A percentile compares a stretch with the other conserved stretches of the same genome.
Evolutionary conservation across 2,797 vertebrate species (phyloP).

Genomic region (Artibeus lituratus): DNA sequence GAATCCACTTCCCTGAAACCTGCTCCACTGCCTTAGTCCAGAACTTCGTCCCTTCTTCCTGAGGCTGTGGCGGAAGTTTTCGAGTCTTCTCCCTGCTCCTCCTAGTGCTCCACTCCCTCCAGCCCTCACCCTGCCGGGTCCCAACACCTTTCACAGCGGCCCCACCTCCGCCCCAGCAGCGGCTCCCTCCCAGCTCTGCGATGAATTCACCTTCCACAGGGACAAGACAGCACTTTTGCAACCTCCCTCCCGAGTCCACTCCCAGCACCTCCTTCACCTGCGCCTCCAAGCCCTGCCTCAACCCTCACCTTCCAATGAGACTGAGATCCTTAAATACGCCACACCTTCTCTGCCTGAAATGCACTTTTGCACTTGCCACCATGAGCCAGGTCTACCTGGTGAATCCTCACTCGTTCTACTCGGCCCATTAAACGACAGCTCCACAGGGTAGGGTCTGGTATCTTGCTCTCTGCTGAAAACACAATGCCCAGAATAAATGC

Average conservation of each 20-base stretch:
- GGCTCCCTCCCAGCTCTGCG: not conserved
- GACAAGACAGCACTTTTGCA: not conserved
- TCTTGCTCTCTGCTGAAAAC: not conserved
- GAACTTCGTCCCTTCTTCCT: not conserved
- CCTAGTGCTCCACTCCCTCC: not conserved
- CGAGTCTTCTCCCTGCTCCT: not conserved
- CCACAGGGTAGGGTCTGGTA: rapidly evolving
- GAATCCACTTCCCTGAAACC: not conserved
- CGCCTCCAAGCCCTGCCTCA: not conserved
- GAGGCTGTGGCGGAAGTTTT: rapidly evolving
- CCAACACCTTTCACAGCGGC: not conserved
- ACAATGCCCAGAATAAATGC: not conserved
- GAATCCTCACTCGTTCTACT: not conserved
- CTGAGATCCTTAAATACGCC: not conserved
- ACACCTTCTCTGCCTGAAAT: not conserved
- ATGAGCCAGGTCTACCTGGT: not conserved
- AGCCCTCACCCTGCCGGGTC: not conserved
- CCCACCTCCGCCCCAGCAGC: rapidly evolving
- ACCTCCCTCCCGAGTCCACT: not conserved
- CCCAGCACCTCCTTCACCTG: not conserved
- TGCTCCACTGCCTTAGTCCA: not conserved
- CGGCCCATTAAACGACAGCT: not conserved
- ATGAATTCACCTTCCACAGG: not conserved
- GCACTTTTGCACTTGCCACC: not conserved
- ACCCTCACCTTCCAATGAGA: not conserved